Evolutionary conservation across 92 coral and sea anemone genomes (phyloP), one percentile per base, ranked within the genome.

Genomic region (Pocillopora grandis): DNA sequence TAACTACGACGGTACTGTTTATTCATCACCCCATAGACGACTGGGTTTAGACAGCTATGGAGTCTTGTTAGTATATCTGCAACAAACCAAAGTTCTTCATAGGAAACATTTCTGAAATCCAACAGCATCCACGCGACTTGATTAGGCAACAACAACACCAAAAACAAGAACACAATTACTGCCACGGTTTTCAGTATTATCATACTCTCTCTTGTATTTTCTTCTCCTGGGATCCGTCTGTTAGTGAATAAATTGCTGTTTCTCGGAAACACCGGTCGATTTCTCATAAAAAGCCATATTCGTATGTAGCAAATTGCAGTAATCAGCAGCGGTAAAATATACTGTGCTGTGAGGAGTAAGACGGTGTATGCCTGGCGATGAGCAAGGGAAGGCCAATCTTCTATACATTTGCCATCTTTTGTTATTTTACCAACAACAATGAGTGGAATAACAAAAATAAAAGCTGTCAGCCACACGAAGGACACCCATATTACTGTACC

Each of bases 41-140:
- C 80, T 27, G 97, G 97, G 63, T 93, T 93, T 16, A 90, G 81
- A 59, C 94, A 92, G 72, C 92, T 84, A 88, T 93, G 93, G 31
- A 91, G 57, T 85, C 92, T 81, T 71, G 90, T 93, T 1, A 91
- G 83, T 58, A 91, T 91, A 20, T 89, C 83, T 58, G 91, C 79
- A 20, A 88, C 86, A 31, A 76, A 74, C 72, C 87, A 76, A 14
- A 81, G 78, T n/a, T 89, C 91, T 17, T 80, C 42, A 33, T 72
- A 63, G 57, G 79, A 80, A 55, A 84, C 71, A 19, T 87, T 49
- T 12, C 91, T 94, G 67, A 91, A 94, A 62, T 91, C 95, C 18
- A 79, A 66, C 75, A 90, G 81, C 93, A 94, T 83, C 98, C 98
- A 94, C 21, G 92, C 94, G 48, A 91, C 77, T 69, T 90, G 88